Conservation (phyloP, 2,113 vertebrate genomes). For the Ibidorhyncha struthersii region DNA sequence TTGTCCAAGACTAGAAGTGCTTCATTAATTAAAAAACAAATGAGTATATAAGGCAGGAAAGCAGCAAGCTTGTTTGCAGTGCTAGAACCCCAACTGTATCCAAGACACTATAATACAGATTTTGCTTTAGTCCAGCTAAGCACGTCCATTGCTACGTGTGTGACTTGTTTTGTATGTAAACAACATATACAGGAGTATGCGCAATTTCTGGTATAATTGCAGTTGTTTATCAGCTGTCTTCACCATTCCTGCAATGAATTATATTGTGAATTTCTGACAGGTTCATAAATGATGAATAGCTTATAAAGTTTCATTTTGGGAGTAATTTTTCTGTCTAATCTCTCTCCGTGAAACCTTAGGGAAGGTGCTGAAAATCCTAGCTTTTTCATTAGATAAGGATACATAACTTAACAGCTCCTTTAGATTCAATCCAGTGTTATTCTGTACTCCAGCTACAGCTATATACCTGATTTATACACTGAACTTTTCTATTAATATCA, state of each 20-base stretch:
- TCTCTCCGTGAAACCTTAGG: background rate
- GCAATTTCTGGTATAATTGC: background rate
- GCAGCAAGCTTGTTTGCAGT: background rate
- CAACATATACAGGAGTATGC: accelerated
- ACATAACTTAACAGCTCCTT: constrained; percentile 6
- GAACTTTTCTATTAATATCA: background rate
- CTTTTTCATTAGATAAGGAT: background rate
- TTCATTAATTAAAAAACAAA: background rate
- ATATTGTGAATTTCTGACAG: background rate
- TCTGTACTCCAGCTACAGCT: background rate
- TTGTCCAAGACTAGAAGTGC: background rate
- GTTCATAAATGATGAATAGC: background rate
- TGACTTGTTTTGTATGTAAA: background rate
- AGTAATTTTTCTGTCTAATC: background rate
- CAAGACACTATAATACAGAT: background rate
- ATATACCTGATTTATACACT: background rate
- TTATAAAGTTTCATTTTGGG: background rate
- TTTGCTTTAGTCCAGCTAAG: background rate
- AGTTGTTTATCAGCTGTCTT: background rate
- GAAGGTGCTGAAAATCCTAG: background rate
- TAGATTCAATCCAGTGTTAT: background rate
- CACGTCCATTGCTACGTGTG: background rate
- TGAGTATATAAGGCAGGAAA: background rate
- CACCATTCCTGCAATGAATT: background rate
- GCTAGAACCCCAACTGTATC: background rate